Conservation (phyloP, 2,113 vertebrate species). For the Channa maculata region DNA sequence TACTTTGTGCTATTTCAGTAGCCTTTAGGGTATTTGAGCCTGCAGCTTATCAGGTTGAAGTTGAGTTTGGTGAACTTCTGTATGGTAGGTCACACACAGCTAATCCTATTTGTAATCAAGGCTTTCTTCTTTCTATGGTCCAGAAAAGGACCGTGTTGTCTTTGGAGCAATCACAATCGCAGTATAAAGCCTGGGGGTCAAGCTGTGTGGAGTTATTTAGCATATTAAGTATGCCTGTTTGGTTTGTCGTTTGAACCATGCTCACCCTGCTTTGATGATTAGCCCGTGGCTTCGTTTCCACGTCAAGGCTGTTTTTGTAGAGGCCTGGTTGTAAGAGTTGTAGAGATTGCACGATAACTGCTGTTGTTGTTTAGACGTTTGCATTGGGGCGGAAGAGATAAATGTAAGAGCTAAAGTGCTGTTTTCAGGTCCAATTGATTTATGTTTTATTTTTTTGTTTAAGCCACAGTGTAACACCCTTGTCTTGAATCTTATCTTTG, state of each 20-base stretch:
- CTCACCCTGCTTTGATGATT: conserved; percentile 81
- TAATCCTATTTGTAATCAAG: conserved; percentile 64
- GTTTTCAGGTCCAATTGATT: conserved; percentile 46
- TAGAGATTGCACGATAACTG: conserved; percentile 63
- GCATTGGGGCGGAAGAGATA: conserved; percentile 38
- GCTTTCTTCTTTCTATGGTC: conserved; percentile 58
- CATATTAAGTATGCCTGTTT: conserved; percentile 77
- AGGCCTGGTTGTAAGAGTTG: conserved; percentile 38
- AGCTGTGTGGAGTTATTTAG: conserved; percentile 79
- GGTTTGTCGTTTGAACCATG: conserved; percentile 75
- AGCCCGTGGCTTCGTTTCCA: conserved; percentile 84
- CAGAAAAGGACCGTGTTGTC: conserved; percentile 52
- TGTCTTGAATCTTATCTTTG: conserved; percentile 38
- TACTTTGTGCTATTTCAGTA: conserved; percentile 23
- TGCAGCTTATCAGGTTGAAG: conserved; percentile 26
- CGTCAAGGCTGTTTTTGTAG: conserved; percentile 73
- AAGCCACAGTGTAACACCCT: conserved; percentile 19
- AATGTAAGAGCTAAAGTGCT: conserved; percentile 16
- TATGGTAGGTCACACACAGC: conserved; percentile 46
- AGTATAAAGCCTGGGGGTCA: conserved; percentile 55
- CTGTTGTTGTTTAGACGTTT: conserved; percentile 59
- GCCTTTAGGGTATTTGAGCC: conserved; percentile 17
- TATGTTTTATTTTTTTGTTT: conserved; percentile 38
- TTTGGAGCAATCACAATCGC: conserved; percentile 58
- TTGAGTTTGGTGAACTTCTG: conserved; percentile 57